Percentiles rank a stretch among this genome's conserved stretches.
phyloP scores from a whole-genome alignment of 2,113 vertebrate genomes.

The Reinhardtius hippoglossoides region DNA sequence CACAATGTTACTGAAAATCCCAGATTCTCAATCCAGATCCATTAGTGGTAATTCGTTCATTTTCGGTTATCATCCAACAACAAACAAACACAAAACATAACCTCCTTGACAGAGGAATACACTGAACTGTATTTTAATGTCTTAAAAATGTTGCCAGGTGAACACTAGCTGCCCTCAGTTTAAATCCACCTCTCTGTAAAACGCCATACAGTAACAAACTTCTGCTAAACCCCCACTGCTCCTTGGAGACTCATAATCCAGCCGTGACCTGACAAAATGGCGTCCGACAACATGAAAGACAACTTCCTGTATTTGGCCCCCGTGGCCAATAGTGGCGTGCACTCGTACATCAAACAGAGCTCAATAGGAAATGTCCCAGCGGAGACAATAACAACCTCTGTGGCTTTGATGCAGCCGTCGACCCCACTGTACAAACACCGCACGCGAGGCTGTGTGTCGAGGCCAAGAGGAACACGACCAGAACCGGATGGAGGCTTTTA shows the following conservation, averaged over 20 bases:
- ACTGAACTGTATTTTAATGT: no score
- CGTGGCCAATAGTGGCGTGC: constrained; percentile 59
- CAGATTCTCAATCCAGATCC: no score
- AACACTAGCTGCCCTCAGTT: neutral
- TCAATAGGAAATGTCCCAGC: constrained; percentile 79
- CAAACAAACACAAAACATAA: neutral
- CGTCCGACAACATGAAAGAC: constrained; percentile 71
- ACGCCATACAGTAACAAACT: neutral
- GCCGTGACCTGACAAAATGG: constrained; percentile 76
- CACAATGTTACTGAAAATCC: no score
- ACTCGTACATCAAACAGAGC: constrained; percentile 76
- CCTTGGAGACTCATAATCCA: constrained; percentile 76
- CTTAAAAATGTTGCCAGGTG: no score
- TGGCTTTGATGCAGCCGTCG: constrained; percentile 72
- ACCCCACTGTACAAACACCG: constrained; percentile 75
- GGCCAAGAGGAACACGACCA: constrained; percentile 55
- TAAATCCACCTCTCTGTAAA: neutral
- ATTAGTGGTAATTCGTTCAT: no score
- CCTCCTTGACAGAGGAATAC: no score
- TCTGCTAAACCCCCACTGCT: constrained; percentile 29
- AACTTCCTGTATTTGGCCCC: constrained; percentile 79
- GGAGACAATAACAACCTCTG: constrained; percentile 76
- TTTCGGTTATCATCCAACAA: no score
- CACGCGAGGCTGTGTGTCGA: constrained; percentile 63
- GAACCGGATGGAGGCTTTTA: constrained; percentile 62